Evolutionary conservation across 2,797 vertebrate species (phyloP).

Genomic region (Sternotherus odoratus): DNA sequence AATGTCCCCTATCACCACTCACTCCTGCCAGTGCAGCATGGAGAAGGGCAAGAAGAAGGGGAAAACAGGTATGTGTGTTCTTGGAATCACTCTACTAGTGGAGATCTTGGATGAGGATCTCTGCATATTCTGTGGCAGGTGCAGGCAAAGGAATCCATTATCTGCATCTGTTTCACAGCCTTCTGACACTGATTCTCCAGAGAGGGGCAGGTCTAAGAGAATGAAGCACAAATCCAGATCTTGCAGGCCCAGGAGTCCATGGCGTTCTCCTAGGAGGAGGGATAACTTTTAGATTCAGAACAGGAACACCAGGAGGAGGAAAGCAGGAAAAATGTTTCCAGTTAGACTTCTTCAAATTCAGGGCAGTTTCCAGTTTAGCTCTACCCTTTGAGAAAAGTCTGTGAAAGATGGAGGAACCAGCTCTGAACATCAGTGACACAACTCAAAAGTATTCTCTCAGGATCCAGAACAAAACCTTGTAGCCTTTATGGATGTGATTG

Average conservation of each 20-base stretch:
- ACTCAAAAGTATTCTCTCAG: background rate
- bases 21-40: conserved; percentile 19
- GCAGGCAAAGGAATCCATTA: background rate
- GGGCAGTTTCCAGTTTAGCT: background rate
- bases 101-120: background rate
- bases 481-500: background rate
- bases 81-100: background rate
- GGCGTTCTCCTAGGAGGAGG: background rate
- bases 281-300: background rate
- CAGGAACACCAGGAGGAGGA: background rate
- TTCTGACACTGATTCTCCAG: background rate
- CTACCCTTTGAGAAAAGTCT: background rate
- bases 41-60: conserved; percentile 26
- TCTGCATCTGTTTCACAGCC: background rate
- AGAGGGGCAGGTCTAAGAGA: background rate
- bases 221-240: background rate
- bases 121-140: background rate
- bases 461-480: background rate
- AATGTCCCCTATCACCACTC: background rate
- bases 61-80: background rate
- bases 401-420: background rate
- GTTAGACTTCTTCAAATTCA: background rate
- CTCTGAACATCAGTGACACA: background rate
- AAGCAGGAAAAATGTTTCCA: background rate
- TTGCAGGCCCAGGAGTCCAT: background rate